phyloP scores from a whole-genome alignment of 2,888 invertebrate genomes.

The Bugulina stolonifera region DNA sequence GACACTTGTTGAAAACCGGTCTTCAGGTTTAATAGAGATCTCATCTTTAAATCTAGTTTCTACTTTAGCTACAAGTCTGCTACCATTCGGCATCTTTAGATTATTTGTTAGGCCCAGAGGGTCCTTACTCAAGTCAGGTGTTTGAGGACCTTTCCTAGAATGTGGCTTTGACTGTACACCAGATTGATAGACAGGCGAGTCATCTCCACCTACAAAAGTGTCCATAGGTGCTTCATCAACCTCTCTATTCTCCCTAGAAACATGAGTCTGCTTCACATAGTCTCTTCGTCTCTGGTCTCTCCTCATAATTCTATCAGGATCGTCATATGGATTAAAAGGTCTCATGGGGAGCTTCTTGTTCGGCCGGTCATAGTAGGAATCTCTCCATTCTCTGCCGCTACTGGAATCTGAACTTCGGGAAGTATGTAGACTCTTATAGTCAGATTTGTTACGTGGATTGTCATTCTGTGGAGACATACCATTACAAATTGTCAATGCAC shows the following conservation, averaged over 20 bases:
- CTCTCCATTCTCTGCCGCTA: neutral
- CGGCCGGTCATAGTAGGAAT: neutral
- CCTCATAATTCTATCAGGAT: neutral
- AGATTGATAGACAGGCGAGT: neutral
- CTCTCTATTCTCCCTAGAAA: neutral
- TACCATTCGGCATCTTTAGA: neutral
- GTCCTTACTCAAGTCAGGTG: constrained; percentile 4
- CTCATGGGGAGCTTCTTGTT: neutral
- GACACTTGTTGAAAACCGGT: constrained; percentile 2
- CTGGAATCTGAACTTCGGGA: neutral
- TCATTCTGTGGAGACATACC: no score
- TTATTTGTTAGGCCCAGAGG: neutral
- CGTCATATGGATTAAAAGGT: constrained; percentile 15
- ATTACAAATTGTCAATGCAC: no score
- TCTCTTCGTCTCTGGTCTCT: constrained; percentile 1
- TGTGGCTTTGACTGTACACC: neutral
- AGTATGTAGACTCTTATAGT: neutral
- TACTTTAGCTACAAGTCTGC: neutral
- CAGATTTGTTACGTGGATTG: no score
- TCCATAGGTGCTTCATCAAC: neutral
- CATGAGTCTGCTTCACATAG: neutral
- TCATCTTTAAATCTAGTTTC: neutral
- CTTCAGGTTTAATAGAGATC: neutral
- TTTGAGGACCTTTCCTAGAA: neutral
- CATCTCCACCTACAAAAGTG: constrained; percentile 10